A percentile compares a stretch with the other conserved stretches of the same genome.
These are phyloP conservation scores for Sycophila texana DNA, from an alignment of 2,888 invertebrate genomes.

Conservation along the genomic window DNA sequence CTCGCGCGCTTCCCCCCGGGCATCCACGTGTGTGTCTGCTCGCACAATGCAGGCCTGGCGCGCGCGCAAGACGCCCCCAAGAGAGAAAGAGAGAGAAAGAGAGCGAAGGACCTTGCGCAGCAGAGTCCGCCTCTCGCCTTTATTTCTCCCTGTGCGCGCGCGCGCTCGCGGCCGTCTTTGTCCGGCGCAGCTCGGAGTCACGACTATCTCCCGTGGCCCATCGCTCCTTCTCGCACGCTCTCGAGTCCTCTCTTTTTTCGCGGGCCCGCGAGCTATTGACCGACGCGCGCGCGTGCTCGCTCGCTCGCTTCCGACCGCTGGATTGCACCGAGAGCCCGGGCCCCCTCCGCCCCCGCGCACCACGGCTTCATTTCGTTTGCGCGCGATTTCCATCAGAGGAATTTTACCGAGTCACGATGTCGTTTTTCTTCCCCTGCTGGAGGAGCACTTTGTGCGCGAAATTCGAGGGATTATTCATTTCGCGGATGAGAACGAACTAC, in stretches of 20 bases:
- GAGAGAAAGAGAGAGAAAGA: not conserved
- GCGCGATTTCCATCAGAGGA: no score
- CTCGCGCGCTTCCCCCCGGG: not conserved
- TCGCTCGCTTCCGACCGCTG: slow-evolving; percentile 23
- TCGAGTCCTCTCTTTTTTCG: not conserved
- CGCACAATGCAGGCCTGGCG: not conserved
- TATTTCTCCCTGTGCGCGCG: not conserved
- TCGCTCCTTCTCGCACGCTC: not conserved
- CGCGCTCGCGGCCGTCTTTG: not conserved
- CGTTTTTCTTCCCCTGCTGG: no score
- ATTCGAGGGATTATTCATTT: no score
- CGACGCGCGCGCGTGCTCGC: not conserved
- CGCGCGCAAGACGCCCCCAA: not conserved
- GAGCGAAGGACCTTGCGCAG: slow-evolving; percentile 20
- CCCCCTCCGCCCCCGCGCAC: no score
- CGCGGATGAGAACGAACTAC: no score
- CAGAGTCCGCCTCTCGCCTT: not conserved
- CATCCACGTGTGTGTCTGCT: slow-evolving; percentile 8
- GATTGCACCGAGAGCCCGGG: not conserved
- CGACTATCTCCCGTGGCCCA: slow-evolving; percentile 10
- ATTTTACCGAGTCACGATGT: no score
- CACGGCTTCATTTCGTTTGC: no score
- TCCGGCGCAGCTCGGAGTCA: slow-evolving; percentile 9
- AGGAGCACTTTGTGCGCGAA: no score
- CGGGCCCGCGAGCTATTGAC: slow-evolving; percentile 37